A percentile compares a stretch with the other conserved stretches of the same genome.
Conservation (phyloP, 2,888 invertebrate genomes). For the Calameuta filiformis region DNA sequence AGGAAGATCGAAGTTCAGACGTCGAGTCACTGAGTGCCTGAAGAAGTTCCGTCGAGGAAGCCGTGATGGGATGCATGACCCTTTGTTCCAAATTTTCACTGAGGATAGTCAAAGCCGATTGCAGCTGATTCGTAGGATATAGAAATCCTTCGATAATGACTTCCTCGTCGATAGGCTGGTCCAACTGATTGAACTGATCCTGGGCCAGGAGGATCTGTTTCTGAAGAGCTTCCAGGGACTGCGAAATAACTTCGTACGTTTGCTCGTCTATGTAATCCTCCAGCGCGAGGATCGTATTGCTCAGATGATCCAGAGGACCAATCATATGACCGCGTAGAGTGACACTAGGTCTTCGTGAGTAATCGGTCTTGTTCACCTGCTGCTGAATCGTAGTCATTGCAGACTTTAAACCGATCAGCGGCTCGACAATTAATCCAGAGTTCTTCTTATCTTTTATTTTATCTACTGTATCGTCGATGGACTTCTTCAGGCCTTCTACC, state of each 20-base stretch:
- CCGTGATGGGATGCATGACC: constrained; percentile 12
- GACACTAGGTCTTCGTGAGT: constrained; percentile 35
- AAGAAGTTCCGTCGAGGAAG: constrained; percentile 34
- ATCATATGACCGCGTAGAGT: constrained; percentile 37
- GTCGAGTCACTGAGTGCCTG: constrained; percentile 43
- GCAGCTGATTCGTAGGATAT: constrained; percentile 54
- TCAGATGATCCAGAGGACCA: constrained; percentile 45
- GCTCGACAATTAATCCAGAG: constrained; percentile 19
- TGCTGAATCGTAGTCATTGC: constrained; percentile 43
- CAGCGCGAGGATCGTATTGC: constrained; percentile 40
- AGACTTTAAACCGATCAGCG: constrained; percentile 35
- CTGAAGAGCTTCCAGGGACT: constrained; percentile 50
- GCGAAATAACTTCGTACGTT: constrained; percentile 42
- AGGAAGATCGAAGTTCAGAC: constrained; percentile 41
- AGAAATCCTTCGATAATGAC: constrained; percentile 59
- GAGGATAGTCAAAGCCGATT: constrained; percentile 43
- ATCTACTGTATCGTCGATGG: constrained; percentile 31
- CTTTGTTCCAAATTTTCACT: constrained; percentile 35
- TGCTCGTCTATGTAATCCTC: constrained; percentile 41
- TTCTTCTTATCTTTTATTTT: constrained; percentile 26
- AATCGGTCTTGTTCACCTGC: constrained; percentile 45
- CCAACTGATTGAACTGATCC: constrained; percentile 45
- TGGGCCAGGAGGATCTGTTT: constrained; percentile 54
- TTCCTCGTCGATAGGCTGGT: constrained; percentile 54
- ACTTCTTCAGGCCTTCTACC: constrained; percentile 40